phyloP scores from a whole-genome alignment of 1,140 invertebrate genomes.

The Drosophila ercepeae region DNA sequence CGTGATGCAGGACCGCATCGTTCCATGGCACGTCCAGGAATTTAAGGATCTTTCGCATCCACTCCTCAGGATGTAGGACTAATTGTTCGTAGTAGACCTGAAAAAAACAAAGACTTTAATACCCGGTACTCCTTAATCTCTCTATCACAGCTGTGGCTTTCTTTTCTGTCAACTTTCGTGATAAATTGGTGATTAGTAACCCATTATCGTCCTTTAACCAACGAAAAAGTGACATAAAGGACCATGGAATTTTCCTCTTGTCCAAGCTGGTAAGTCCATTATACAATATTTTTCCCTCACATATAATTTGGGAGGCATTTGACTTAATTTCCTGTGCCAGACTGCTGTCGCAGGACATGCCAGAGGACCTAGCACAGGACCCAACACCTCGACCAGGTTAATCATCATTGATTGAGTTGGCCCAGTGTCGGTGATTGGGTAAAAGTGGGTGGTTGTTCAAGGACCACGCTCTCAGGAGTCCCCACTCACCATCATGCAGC shows the following conservation, averaged over 20 bases:
- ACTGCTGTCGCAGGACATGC: not conserved
- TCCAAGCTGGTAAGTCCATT: not conserved
- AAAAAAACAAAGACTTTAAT: too few relatives aligned
- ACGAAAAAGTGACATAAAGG: not conserved
- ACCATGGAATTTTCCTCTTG: not conserved
- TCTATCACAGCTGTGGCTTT: too few relatives aligned
- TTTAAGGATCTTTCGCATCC: slow-evolving; percentile 94
- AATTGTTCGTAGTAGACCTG: slow-evolving; percentile 97
- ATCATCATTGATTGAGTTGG: slow-evolving; percentile 27
- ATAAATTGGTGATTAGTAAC: too few relatives aligned
- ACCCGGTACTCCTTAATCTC: too few relatives aligned
- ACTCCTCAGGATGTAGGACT: slow-evolving; percentile 95
- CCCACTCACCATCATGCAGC: slow-evolving; percentile 90
- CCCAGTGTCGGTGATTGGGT: slow-evolving; percentile 1
- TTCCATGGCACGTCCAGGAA: slow-evolving; percentile 98
- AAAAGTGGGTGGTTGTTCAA: slow-evolving; percentile 1
- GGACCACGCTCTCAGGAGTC: not conserved
- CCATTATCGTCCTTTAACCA: too few relatives aligned
- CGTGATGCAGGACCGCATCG: slow-evolving; percentile 98
- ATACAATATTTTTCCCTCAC: not conserved
- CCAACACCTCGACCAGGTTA: slow-evolving; percentile 13
- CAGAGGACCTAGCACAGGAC: not conserved
- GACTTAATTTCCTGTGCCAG: slow-evolving; percentile 29
- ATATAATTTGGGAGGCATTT: slow-evolving; percentile 5
- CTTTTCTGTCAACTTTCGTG: too few relatives aligned